phyloP scores from a whole-genome alignment of 2,797 vertebrate genomes.

The Apodemus agrarius region DNA sequence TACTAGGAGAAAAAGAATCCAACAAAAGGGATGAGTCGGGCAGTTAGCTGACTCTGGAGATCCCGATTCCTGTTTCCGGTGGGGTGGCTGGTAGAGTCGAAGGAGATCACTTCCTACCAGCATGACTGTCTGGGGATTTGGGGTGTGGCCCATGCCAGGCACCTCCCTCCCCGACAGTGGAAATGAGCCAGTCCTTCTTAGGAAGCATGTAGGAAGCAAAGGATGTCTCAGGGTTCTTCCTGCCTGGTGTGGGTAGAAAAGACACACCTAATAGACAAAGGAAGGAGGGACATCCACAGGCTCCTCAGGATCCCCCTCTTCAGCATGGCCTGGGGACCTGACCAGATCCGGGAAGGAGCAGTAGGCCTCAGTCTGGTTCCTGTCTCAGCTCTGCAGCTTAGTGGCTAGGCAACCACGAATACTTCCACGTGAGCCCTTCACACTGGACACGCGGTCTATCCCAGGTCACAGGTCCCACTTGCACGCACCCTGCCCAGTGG shows the following conservation, averaged over 20 bases:
- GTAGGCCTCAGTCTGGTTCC: background rate
- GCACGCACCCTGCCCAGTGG: background rate
- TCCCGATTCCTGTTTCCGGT: background rate
- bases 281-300: accelerated
- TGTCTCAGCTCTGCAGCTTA: too few relatives aligned
- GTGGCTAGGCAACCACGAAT: background rate
- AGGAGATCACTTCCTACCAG: background rate
- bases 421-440: background rate
- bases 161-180: background rate
- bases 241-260: accelerated
- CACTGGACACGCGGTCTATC: background rate
- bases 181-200: accelerated
- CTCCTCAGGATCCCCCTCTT: background rate
- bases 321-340: background rate
- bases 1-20: slow-evolving; percentile 33
- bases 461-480: background rate
- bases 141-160: too few relatives aligned
- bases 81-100: accelerated
- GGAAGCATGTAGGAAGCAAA: accelerated
- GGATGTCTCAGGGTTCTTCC: accelerated
- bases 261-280: background rate
- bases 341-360: background rate
- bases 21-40: background rate
- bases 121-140: background rate
- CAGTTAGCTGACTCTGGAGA: background rate